Evolutionary conservation across 2,113 vertebrate species (phyloP).

Genomic region (Ictidomys tridecemlineatus): DNA sequence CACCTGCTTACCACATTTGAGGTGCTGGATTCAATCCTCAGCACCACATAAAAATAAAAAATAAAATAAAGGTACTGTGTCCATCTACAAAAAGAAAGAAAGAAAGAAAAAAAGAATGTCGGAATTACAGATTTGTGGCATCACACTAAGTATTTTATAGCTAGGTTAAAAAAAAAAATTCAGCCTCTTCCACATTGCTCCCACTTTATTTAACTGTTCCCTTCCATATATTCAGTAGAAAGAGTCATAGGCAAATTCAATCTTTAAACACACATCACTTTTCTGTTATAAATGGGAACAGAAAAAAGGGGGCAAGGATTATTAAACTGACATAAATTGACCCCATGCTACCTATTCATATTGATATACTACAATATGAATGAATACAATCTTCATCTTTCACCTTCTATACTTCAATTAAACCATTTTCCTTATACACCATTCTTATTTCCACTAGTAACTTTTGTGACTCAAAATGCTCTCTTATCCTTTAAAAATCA

Average conservation of each 20-base stretch:
- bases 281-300: background rate
- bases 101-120: too few species aligned
- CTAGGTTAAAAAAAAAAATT: background rate
- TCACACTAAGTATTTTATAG: background rate
- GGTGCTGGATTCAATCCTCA: too few species aligned
- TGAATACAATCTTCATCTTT: background rate
- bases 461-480: conserved; percentile 44
- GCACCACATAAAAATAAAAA: too few species aligned
- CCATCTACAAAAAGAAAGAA: too few species aligned
- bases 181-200: background rate
- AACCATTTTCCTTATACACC: background rate
- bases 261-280: background rate
- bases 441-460: background rate
- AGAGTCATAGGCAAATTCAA: background rate
- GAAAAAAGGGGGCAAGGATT: background rate
- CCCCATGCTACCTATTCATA: background rate
- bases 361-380: background rate
- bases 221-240: conserved; percentile 17
- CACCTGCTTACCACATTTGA: too few species aligned
- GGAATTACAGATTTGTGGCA: background rate
- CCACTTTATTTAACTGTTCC: conserved; percentile 31
- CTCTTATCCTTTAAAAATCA: background rate
- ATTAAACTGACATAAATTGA: background rate
- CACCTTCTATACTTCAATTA: background rate
- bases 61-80: too few species aligned